Evolutionary conservation across 2,797 vertebrate genomes (phyloP), one percentile per base, ranked within the genome.

Genomic region (Tokudaia tokunoshimensis): DNA sequence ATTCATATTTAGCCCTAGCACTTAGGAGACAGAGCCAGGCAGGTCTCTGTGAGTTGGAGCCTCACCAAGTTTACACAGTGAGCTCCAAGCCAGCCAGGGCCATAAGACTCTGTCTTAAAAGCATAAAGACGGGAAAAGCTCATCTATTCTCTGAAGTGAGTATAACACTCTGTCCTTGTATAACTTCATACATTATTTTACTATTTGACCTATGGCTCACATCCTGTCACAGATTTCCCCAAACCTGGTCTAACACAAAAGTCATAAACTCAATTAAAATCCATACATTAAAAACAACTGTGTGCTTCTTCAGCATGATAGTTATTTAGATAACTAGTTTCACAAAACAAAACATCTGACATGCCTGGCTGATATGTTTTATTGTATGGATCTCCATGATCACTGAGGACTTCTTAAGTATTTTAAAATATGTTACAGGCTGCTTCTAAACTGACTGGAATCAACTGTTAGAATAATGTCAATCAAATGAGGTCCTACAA

Each of bases 401-500:
- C 22, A 59, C 59, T 14, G 89, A 90, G 24, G 34, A 81, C 65
- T 92, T 91, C 55, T 75, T 55, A 59, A 41, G 13, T 44, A 31
- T 88, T 91, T 59, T 15, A 79, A 57, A 47, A 4, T 29, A 37
- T 57, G 52, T 55, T 44, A 34, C 15, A 78, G 19, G 67, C 20
- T 67, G 0, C 80, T 93, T 94, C 37, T 61, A 55, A 91, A 91
- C 92, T 74, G 29, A n/a, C 67, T 92, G 52, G 26, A 88, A 74
- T 24, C 11, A 74, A 29, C 31, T 78, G 0, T 83, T 8, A 67
- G 44, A 19, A n/a, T 83, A 61, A 76, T 17, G 47, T 65, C 24
- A 59, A 61, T 82, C 72, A 52, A 72, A 67, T n/a, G 81, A 78
- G 44, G 41, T 41, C 37, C 3, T 70, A 4, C 12, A 59, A 75